These are phyloP conservation scores for Eriocheir sinensis DNA, from an alignment of 1,140 invertebrate species.

Conservation along the genomic window DNA sequence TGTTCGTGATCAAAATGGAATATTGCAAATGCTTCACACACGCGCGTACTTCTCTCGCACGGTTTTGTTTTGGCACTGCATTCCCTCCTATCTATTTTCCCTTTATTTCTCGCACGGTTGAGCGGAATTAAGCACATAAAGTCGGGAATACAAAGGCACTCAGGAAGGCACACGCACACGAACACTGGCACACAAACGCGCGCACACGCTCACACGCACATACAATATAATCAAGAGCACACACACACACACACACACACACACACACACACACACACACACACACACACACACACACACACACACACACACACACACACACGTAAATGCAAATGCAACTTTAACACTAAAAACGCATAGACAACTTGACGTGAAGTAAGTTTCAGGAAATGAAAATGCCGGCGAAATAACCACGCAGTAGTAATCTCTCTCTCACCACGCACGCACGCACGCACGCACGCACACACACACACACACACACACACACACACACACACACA, in stretches of 20 bases:
- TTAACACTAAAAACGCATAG: not conserved
- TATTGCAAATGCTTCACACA: not conserved
- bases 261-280: not conserved
- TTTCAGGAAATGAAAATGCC: too few species aligned
- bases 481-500: too few species aligned
- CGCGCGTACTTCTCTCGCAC: not conserved
- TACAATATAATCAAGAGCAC: too few species aligned
- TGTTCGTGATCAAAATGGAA: not conserved
- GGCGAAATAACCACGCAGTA: too few species aligned
- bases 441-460: too few species aligned
- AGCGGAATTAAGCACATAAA: not conserved
- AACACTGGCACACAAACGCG: not conserved
- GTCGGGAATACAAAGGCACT: too few species aligned
- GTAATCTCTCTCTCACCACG: not conserved
- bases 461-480: too few species aligned
- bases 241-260: not conserved
- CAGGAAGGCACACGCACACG: too few species aligned
- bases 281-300: not conserved
- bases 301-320: not conserved
- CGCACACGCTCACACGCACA: not conserved
- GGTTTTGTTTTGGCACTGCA: not conserved
- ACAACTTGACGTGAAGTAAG: not conserved
- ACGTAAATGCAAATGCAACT: not conserved
- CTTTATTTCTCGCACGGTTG: not conserved
- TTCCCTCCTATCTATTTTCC: not conserved